Conservation (phyloP, 2,888 invertebrate species). For the Leucania comma region DNA sequence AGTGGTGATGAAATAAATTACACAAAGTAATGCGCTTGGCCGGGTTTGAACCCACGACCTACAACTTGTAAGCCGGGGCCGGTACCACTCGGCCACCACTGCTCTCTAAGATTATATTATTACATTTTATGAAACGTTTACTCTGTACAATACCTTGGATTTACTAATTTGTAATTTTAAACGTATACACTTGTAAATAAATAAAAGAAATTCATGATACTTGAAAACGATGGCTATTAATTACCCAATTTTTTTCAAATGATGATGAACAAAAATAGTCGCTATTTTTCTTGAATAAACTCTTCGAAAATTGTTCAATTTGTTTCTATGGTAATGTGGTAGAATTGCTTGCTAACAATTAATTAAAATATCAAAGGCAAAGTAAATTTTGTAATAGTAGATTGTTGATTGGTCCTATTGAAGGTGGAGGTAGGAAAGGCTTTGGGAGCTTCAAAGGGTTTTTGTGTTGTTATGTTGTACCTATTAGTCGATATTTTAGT, state of each 20-base stretch:
- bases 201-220: too few species aligned
- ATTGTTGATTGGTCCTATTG: constrained; percentile 1
- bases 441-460: neutral
- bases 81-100: too few species aligned
- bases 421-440: neutral
- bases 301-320: neutral
- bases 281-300: neutral
- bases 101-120: too few species aligned
- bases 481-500: neutral
- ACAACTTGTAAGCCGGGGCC: too few species aligned
- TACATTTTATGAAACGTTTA: too few species aligned
- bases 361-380: constrained; percentile 18
- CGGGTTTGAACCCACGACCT: too few species aligned
- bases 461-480: neutral
- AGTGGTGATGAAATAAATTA: too few species aligned
- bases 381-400: neutral
- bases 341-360: constrained; percentile 3
- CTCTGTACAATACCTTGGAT: too few species aligned
- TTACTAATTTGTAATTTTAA: too few species aligned
- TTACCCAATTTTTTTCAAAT: neutral
- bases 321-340: neutral
- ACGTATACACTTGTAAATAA: too few species aligned
- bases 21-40: too few species aligned
- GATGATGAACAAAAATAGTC: neutral
- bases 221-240: too few species aligned